Conservation (phyloP, 1,140 invertebrate species). For the Hestina assimilis region DNA sequence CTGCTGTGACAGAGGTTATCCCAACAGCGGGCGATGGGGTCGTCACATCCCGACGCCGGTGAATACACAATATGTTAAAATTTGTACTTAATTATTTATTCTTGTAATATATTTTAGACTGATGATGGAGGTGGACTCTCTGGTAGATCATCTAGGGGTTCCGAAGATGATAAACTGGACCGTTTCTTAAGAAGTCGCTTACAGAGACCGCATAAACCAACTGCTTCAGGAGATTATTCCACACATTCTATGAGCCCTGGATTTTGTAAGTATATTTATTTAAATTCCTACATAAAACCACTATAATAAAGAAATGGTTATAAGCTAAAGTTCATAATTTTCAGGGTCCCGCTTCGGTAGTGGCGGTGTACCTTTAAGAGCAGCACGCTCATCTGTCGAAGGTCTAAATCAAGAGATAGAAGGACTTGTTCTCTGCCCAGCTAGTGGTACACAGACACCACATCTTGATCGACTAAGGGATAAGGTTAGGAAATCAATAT, state of each 20-base stretch:
- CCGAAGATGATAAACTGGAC: constrained; percentile 75
- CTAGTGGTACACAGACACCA: constrained; percentile 69
- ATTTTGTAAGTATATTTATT: constrained; percentile 52
- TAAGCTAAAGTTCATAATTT: neutral
- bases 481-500: constrained; percentile 45
- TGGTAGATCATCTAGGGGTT: constrained; percentile 62
- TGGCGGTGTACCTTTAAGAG: constrained; percentile 79
- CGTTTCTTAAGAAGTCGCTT: constrained; percentile 67
- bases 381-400: constrained; percentile 90
- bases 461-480: constrained; percentile 70
- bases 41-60: too few relatives aligned
- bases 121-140: constrained; percentile 81
- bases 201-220: constrained; percentile 67
- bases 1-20: too few relatives aligned
- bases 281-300: neutral
- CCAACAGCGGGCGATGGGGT: too few relatives aligned
- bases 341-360: constrained; percentile 67
- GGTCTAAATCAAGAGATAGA: constrained; percentile 92
- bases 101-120: constrained; percentile 64
- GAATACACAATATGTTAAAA: too few relatives aligned
- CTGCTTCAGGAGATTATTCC: constrained; percentile 64
- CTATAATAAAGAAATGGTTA: neutral
- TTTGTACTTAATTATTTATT: too few relatives aligned
- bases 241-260: constrained; percentile 69
- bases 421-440: constrained; percentile 81